phyloP scores from a whole-genome alignment of 2,888 invertebrate genomes.

The Erebia ligea region DNA sequence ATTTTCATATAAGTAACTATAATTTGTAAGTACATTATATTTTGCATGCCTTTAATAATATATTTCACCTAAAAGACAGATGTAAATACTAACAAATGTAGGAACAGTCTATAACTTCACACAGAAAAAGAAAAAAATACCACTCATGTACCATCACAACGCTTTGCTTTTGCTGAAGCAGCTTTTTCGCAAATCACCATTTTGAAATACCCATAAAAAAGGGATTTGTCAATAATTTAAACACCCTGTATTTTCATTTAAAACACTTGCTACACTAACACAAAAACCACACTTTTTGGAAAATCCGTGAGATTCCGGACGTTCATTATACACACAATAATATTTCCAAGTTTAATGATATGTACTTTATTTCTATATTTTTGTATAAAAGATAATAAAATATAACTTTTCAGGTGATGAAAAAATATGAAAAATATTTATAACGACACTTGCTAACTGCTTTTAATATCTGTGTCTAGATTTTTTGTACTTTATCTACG shows the following conservation, averaged over 20 bases:
- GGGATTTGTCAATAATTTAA: conserved; percentile 32
- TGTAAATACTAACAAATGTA: conserved; percentile 15
- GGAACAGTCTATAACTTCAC: conserved; percentile 48
- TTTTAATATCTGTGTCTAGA: conserved; percentile 73
- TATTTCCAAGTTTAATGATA: conserved; percentile 15
- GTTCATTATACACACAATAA: conserved; percentile 6
- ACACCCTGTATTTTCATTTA: conserved; percentile 39
- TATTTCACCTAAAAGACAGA: conserved; percentile 13
- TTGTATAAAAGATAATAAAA: conserved; percentile 30
- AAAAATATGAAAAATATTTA: conserved; percentile 37
- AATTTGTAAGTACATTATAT: conserved; percentile 43
- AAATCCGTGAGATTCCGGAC: conserved; percentile 70
- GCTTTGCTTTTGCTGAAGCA: conserved; percentile 76
- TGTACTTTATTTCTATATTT: conserved; percentile 25
- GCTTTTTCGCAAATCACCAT: conserved; percentile 64
- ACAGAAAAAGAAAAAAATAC: conserved; percentile 32
- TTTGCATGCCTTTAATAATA: conserved; percentile 52
- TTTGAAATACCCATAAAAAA: background rate
- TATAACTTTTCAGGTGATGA: conserved; percentile 72
- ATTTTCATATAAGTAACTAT: conserved; percentile 40
- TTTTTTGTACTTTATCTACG: conserved; percentile 64
- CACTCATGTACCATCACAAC: conserved; percentile 38
- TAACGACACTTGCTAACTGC: conserved; percentile 50
- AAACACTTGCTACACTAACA: conserved; percentile 45
- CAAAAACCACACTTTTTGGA: conserved; percentile 43